These are phyloP conservation scores for Picus viridis DNA, from an alignment of 2,797 vertebrate species.

Conservation along the genomic window DNA sequence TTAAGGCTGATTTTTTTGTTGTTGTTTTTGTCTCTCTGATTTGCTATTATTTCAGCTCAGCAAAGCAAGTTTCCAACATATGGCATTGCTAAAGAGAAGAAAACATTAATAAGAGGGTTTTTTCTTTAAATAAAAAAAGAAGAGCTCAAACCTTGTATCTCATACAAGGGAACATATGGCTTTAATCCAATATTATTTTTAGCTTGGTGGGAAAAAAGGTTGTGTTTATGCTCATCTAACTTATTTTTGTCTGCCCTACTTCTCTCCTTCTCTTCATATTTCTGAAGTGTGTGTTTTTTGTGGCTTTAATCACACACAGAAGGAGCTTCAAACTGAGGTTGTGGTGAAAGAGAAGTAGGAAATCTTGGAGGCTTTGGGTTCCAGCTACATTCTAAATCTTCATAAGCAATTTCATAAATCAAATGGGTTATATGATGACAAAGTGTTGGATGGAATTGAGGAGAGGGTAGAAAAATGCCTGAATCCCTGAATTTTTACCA, in stretches of 20 bases:
- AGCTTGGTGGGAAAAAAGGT: not conserved
- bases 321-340: slow-evolving; percentile 39
- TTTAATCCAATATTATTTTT: slow-evolving; percentile 28
- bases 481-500: not conserved
- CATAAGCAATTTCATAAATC: slow-evolving; percentile 41
- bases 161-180: not conserved
- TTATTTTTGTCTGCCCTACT: slow-evolving; percentile 15
- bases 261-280: not conserved
- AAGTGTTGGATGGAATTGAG: not conserved
- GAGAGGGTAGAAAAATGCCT: not conserved
- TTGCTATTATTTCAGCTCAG: not conserved
- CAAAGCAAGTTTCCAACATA: not conserved
- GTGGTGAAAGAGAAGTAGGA: slow-evolving; percentile 42
- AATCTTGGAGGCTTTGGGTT: slow-evolving; percentile 26
- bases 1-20: not conserved
- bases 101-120: not conserved
- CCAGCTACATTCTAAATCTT: slow-evolving; percentile 7
- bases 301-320: slow-evolving; percentile 26
- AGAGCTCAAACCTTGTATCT: not conserved
- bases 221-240: not conserved
- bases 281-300: slow-evolving; percentile 24
- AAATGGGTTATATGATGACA: slow-evolving; percentile 13
- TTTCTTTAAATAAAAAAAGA: not conserved
- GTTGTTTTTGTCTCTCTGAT: not conserved
- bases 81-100: not conserved